phyloP scores from a whole-genome alignment of 2,113 vertebrate species.

The Corythornis madagascariensis region DNA sequence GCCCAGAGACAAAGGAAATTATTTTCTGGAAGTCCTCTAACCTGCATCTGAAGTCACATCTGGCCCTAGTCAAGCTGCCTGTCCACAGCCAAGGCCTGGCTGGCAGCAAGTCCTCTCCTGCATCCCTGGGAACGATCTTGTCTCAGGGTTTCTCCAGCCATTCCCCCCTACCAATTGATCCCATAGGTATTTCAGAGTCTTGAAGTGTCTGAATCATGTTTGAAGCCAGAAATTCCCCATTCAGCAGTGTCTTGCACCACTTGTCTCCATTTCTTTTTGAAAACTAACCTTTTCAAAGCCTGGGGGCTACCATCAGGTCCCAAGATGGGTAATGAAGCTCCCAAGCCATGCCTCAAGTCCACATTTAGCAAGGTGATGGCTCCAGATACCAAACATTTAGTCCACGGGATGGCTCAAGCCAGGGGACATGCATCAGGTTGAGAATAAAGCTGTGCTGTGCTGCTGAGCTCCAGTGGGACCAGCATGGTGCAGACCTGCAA shows the following conservation, averaged over 20 bases:
- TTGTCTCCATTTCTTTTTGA: background rate
- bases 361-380: rapidly evolving
- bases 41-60: background rate
- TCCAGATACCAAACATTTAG: rapidly evolving
- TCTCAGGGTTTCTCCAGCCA: background rate
- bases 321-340: background rate
- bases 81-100: rapidly evolving
- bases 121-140: rapidly evolving
- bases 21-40: background rate
- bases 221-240: background rate
- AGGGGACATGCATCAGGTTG: rapidly evolving
- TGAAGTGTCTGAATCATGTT: rapidly evolving
- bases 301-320: background rate
- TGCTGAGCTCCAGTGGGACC: background rate
- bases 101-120: background rate
- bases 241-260: background rate
- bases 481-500: rapidly evolving
- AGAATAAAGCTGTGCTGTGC: background rate
- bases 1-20: background rate
- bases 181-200: background rate
- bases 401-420: background rate
- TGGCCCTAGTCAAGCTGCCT: background rate
- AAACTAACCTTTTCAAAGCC: background rate
- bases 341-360: background rate
- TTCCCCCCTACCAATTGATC: rapidly evolving